A percentile compares a stretch with the other conserved stretches of the same genome.
These are phyloP conservation scores for Polydrusus tereticollis DNA, from an alignment of 2,888 invertebrate genomes.

Conservation along the genomic window DNA sequence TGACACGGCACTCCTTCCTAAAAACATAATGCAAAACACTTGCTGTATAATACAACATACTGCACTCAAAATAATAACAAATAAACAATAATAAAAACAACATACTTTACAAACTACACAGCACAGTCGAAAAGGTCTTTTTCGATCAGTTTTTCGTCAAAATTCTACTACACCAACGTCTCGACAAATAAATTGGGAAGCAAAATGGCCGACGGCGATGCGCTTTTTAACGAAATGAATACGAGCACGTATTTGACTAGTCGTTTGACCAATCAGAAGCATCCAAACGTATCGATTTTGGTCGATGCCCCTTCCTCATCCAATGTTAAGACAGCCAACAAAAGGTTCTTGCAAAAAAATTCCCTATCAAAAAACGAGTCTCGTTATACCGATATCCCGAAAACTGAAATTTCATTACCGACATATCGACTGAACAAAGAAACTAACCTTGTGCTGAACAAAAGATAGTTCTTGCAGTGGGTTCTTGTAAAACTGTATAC, in stretches of 20 bases:
- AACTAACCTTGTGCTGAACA: too few species aligned
- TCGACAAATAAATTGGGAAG: constrained; percentile 11
- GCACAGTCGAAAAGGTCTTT: constrained; percentile 51
- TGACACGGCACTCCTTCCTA: constrained; percentile 66
- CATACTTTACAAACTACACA: constrained; percentile 63
- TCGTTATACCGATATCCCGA: background rate
- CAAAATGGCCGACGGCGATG: background rate
- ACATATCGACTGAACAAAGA: too few species aligned
- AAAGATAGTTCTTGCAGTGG: too few species aligned
- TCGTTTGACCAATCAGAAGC: too few species aligned
- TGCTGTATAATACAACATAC: constrained; percentile 53
- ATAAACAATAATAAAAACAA: constrained; percentile 56
- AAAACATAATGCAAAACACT: constrained; percentile 64
- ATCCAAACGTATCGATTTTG: too few species aligned
- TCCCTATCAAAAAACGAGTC: too few species aligned
- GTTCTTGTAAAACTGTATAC: too few species aligned
- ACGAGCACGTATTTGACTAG: too few species aligned
- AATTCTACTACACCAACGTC: constrained; percentile 30
- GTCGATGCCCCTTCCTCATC: too few species aligned
- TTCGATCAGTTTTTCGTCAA: constrained; percentile 15
- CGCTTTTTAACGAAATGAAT: too few species aligned
- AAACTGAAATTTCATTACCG: background rate
- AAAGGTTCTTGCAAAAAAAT: too few species aligned
- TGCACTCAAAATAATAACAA: constrained; percentile 53
- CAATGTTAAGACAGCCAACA: too few species aligned